Conservation (phyloP, 1,140 invertebrate species). For the Gryllus bimaculatus region DNA sequence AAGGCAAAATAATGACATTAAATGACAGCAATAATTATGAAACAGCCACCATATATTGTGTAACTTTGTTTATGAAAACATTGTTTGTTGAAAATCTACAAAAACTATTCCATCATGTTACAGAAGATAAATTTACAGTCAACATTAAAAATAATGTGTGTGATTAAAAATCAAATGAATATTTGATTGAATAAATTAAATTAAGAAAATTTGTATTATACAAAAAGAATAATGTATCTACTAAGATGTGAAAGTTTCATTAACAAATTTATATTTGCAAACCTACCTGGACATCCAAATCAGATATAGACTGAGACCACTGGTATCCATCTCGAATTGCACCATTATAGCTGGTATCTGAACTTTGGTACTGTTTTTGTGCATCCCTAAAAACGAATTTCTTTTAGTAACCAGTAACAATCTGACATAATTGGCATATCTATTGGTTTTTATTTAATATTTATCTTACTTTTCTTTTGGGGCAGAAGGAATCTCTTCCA, state of each 20-base stretch:
- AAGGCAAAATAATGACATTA: too few species aligned
- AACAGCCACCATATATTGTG: too few species aligned
- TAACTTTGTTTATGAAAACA: too few species aligned
- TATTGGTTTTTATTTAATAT: not conserved
- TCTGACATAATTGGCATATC: not conserved
- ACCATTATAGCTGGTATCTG: conserved; percentile 57
- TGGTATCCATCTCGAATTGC: conserved; percentile 59
- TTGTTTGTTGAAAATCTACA: too few species aligned
- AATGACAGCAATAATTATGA: too few species aligned
- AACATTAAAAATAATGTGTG: too few species aligned
- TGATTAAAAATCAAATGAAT: not conserved
- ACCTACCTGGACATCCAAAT: conserved; percentile 62
- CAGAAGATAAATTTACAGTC: too few species aligned
- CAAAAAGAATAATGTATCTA: not conserved
- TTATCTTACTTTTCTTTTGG: not conserved
- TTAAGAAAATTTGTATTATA: not conserved
- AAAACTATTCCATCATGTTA: too few species aligned
- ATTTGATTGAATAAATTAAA: not conserved
- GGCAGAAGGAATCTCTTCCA: not conserved
- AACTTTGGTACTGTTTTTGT: conserved; percentile 6
- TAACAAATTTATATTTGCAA: not conserved
- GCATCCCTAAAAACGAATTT: conserved; percentile 7
- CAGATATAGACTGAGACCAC: conserved; percentile 74
- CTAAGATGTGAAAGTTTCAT: not conserved
- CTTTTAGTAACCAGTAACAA: not conserved